Base-by-base conservation (phyloP, 2,113 vertebrate genomes). In the Agelaius tricolor region DNA sequence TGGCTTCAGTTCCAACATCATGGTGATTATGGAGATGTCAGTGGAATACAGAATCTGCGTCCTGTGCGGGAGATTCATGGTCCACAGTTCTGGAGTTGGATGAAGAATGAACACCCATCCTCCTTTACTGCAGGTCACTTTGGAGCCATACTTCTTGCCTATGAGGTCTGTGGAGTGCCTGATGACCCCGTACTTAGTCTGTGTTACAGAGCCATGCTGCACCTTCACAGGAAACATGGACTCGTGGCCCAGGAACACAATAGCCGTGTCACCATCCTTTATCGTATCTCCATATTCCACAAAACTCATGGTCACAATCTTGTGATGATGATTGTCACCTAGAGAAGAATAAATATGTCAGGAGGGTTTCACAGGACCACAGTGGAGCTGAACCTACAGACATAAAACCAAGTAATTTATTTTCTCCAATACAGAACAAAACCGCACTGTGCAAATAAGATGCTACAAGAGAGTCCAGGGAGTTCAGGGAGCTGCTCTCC, bases 31-130 rank as follows among this genome's bases (percentile, higher is more conserved):
- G 69, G 99, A 98, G 57, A 99, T 99, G 97, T 99, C 99, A 2
- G 99, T 99, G 80, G 99, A 99, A 97, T 99, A 99, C 28, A 99
- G 98, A 94, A 99, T 99, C 97, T 99, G 99, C 0, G 99, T 99
- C 93, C 99, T 99, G 93, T 99, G 99, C 0, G 99, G 99, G 83
- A 99, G 98, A 87, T 98, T 98, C 89, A 99, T 95, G 0, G 99
- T 99, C 99, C 99, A 99, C 67, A 99, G 98, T 85, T 99, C 99
- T 0, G 99, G 99, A 4, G 99, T 99, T 6, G 99, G 99, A 93
- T 99, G 99, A 37, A 99, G 98, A 51, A 99, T 98, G 13, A 99
- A 98, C n/a, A 99, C 99, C 99, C 99, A 99, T 13, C 99, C 99
- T 15, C 99, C 99, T 79, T 99, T 99, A 97, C 99, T 99, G 90